Evolutionary conservation across 2,113 vertebrate species (phyloP).

Genomic region (Regulus satrapa): DNA sequence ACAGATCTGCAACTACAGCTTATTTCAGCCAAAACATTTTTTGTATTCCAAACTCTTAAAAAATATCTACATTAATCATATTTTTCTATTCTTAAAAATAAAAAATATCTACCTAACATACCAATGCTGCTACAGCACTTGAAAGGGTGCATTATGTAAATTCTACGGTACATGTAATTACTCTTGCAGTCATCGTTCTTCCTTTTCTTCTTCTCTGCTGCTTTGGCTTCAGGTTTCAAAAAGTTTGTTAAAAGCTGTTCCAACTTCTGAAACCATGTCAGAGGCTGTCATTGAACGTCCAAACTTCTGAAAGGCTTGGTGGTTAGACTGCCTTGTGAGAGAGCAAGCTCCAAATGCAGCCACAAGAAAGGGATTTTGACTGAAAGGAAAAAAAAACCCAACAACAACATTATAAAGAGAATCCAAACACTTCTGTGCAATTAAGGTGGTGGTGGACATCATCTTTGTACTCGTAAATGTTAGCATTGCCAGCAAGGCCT

Average conservation of each 20-base stretch:
- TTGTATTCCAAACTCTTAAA: conserved; percentile 52
- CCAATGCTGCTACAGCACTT: conserved; percentile 47
- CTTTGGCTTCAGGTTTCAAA: conserved; percentile 83
- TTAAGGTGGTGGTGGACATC: not conserved
- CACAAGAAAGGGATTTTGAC: conserved; percentile 84
- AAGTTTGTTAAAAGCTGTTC: conserved; percentile 86
- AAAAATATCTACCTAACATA: conserved; percentile 58
- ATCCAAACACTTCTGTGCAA: not conserved
- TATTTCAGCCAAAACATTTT: conserved; percentile 40
- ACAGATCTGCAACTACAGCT: conserved; percentile 51
- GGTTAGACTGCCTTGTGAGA: conserved; percentile 89
- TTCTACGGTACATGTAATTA: conserved; percentile 19
- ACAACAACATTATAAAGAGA: not conserved
- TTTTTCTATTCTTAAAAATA: conserved; percentile 55
- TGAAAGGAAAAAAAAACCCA: not conserved
- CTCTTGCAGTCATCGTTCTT: not conserved
- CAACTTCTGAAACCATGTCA: conserved; percentile 92
- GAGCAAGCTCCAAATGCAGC: conserved; percentile 90
- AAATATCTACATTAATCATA: conserved; percentile 54
- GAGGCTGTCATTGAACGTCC: conserved; percentile 90
- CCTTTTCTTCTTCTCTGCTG: not conserved
- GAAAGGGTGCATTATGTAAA: conserved; percentile 17
- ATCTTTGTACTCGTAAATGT: not conserved
- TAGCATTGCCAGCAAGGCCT: not conserved
- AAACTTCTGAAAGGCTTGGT: conserved; percentile 87